These are phyloP conservation scores for Diplolepis rosae DNA, from an alignment of 2,888 invertebrate genomes.

Conservation along the genomic window DNA sequence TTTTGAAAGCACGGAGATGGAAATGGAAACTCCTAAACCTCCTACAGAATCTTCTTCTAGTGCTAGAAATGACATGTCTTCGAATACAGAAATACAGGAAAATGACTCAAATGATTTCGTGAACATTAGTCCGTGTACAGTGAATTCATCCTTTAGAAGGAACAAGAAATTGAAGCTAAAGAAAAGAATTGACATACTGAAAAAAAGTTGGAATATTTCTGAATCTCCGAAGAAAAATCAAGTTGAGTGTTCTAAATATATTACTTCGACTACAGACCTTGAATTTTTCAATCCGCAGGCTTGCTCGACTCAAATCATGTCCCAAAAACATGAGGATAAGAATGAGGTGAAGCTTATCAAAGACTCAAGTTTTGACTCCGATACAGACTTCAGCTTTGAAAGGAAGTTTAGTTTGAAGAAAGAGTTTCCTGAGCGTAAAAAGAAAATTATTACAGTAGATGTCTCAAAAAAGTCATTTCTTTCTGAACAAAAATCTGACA, in stretches of 20 bases:
- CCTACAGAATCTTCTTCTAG: background rate
- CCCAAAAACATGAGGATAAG: background rate
- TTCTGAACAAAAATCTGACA: background rate
- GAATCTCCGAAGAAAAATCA: background rate
- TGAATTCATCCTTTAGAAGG: constrained; percentile 10
- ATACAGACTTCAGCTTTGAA: background rate
- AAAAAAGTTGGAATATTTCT: constrained; percentile 14
- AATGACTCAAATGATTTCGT: constrained; percentile 31
- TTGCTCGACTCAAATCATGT: background rate
- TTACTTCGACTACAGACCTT: background rate
- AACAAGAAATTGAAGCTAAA: constrained; percentile 34
- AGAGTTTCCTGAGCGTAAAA: background rate
- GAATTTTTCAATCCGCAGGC: background rate
- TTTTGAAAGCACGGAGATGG: background rate
- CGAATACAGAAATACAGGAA: background rate
- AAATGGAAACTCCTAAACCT: background rate
- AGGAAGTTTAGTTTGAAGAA: background rate
- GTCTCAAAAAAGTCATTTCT: background rate
- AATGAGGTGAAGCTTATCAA: background rate
- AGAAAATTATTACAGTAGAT: background rate
- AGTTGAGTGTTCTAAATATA: background rate
- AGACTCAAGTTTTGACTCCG: background rate
- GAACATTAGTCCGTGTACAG: background rate
- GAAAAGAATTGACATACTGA: constrained; percentile 19
- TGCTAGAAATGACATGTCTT: constrained; percentile 7